Base-by-base conservation (phyloP, 2,113 vertebrate genomes). In the Oryzias melastigma region DNA sequence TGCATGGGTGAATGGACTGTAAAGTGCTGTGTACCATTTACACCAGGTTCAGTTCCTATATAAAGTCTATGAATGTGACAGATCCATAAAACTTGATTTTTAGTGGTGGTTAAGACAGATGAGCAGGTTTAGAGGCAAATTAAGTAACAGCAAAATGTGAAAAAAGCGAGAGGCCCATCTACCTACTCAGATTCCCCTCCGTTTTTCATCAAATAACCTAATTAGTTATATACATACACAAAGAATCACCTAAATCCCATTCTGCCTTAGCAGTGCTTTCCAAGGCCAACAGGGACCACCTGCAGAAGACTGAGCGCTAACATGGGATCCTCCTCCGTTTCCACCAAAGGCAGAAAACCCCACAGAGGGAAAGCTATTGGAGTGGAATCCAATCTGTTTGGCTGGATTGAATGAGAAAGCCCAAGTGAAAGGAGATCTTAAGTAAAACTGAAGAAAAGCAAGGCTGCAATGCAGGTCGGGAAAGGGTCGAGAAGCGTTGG, bases 331-430 rank as follows among this genome's bases (percentile, higher is more conserved):
- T 46, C 24, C 67, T 65, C 65, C 1, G 35, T 58, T 58, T 54
- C 62, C 65, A 82, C 75, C 81, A 77, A 64, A 83, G 76, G 76
- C 58, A 68, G 72, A 24, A 79, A 73, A 66, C 65, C 63, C 57
- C 24, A 5, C 55, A 49, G 70, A 68, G 69, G 68, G 65, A 73
- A 64, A 52, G 52, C 69, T 64, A 40, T 40, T 52, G 63, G 73
- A 60, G 61, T 62, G 82, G 71, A 85, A 84, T 84, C 64, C 69
- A 75, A 80, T 86, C 73, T 25, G 65, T 78, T 84, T 80, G 69
- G 72, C 62, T 45, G 48, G 60, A 64, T 60, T 82, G 59, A 76
- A 77, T 43, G 5, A 46, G 57, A 78, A 70, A 82, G 80, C 81
- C 80, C 80, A 2, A 6, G 57, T 78, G 81, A 83, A 82, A 84